These are phyloP conservation scores for Lepeophtheirus nordmannii DNA, from an alignment of 2,888 invertebrate species.

Conservation along the genomic window DNA sequence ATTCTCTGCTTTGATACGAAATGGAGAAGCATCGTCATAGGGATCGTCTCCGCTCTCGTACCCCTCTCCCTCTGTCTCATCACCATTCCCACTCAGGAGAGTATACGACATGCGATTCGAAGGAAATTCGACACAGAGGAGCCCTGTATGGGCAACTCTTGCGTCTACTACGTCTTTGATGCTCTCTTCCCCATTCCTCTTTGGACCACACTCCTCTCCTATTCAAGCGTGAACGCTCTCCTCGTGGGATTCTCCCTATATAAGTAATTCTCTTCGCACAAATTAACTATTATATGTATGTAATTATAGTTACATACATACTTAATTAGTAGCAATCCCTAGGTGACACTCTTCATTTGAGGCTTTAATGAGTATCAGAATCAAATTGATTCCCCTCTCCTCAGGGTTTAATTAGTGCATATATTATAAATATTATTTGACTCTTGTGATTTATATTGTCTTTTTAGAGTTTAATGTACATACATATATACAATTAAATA, in stretches of 20 bases:
- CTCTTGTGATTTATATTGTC: too few relatives aligned
- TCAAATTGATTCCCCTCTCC: too few relatives aligned
- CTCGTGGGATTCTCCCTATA: slow-evolving; percentile 10
- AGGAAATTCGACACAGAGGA: not conserved
- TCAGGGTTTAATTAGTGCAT: too few relatives aligned
- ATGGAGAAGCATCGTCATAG: slow-evolving; percentile 17
- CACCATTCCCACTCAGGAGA: slow-evolving; percentile 1
- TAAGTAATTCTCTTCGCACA: not conserved
- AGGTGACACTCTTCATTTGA: too few relatives aligned
- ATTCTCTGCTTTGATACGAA: slow-evolving; percentile 14
- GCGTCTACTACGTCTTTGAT: slow-evolving; percentile 9
- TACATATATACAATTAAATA: too few relatives aligned
- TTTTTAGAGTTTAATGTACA: too few relatives aligned
- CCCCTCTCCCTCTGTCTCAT: not conserved
- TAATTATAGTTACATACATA: too few relatives aligned
- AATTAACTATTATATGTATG: not conserved
- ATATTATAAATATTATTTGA: too few relatives aligned
- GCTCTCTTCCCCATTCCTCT: slow-evolving; percentile 9
- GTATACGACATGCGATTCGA: not conserved
- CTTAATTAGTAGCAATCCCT: too few relatives aligned
- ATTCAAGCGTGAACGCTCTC: not conserved
- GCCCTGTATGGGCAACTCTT: not conserved
- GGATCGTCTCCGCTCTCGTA: not conserved
- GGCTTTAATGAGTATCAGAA: too few relatives aligned
- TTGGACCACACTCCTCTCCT: slow-evolving; percentile 13